These are phyloP conservation scores for Abrostola triplasia DNA, from an alignment of 2,888 invertebrate species.

Conservation along the genomic window DNA sequence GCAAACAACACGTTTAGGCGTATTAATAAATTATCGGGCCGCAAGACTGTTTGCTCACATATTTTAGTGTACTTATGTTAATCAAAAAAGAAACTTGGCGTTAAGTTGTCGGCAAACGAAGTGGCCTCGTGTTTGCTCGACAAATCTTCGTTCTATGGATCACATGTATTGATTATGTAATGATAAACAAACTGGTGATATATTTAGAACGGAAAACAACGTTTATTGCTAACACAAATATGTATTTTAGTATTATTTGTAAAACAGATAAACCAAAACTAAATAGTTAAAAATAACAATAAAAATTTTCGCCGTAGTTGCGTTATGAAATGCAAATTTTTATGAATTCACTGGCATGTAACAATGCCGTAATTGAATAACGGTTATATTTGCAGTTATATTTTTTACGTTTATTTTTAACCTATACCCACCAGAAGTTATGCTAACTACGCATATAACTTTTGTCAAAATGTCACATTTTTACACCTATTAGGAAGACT, in stretches of 20 bases:
- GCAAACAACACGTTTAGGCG: constrained; percentile 66
- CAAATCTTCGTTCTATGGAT: constrained; percentile 42
- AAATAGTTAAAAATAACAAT: background rate
- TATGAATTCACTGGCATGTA: too few species aligned
- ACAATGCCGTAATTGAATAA: too few species aligned
- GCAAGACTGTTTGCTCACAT: constrained; percentile 66
- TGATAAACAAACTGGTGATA: constrained; percentile 6
- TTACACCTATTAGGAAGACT: constrained; percentile 14
- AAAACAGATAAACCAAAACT: background rate
- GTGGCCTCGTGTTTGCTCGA: constrained; percentile 50
- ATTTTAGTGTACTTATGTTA: constrained; percentile 77
- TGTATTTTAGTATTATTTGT: background rate
- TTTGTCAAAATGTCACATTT: constrained; percentile 16
- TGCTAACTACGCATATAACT: background rate
- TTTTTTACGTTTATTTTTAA: too few species aligned
- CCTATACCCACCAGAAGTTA: too few species aligned
- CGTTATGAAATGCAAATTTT: too few species aligned
- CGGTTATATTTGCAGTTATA: too few species aligned
- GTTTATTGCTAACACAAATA: background rate
- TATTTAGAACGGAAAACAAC: constrained; percentile 4
- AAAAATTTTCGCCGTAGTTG: too few species aligned
- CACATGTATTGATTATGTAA: constrained; percentile 46
- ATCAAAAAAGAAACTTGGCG: constrained; percentile 74
- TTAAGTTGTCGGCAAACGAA: constrained; percentile 74
- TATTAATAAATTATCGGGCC: constrained; percentile 78